Base-by-base conservation (phyloP, 2,113 vertebrate species). In the Coracopsis vasa region DNA sequence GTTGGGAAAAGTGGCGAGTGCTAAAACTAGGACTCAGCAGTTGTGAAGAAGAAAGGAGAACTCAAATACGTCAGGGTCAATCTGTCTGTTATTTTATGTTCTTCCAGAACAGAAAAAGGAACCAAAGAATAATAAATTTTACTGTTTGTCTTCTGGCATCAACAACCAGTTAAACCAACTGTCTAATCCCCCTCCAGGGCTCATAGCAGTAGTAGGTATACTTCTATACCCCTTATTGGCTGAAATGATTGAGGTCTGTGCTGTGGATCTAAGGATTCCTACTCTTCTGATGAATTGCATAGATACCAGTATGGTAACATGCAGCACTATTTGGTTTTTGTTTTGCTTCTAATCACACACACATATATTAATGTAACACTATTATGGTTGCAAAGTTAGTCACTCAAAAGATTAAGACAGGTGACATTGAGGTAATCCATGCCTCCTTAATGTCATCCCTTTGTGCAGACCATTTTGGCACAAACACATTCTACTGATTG, bases 221-320 rank as follows among this genome's bases (percentile, higher is more conserved):
- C 9, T 77, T 31, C 50, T 54, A 1, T 28, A 16, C 9, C 28
- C 29, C 61, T 7, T 33, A 2, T 11, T 67, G 53, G 64, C 54
- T 78, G 25, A 25, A 12, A 29, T 58, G 42, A 12, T 35, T 15
- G 18, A 67, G 51, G 11, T 45, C 62, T 81, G 77, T 42, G 54
- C 73, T 70, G 47, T 89, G 74, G 42, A 44, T 41, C 87, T 69
- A 27, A 88, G 56, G 41, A 67, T 80, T 96, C 51, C 33, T 47
- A 3, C 47, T 85, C 28, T 50, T 71, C 82, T 73, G 75, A 51
- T 91, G 47, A 51, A 33, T 82, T 79, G 37, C 20, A 1, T 2
- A 37, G 78, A 35, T 81, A 39, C 0, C 85, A n/a, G 7, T 10
- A 42, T 20, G 31, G 74, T 51, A 85, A 39, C 44, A 25, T 12